Base-by-base conservation (phyloP, 30 jellyfish, hydroid and myxozoan genomes). In the Sanderia malayensis region DNA sequence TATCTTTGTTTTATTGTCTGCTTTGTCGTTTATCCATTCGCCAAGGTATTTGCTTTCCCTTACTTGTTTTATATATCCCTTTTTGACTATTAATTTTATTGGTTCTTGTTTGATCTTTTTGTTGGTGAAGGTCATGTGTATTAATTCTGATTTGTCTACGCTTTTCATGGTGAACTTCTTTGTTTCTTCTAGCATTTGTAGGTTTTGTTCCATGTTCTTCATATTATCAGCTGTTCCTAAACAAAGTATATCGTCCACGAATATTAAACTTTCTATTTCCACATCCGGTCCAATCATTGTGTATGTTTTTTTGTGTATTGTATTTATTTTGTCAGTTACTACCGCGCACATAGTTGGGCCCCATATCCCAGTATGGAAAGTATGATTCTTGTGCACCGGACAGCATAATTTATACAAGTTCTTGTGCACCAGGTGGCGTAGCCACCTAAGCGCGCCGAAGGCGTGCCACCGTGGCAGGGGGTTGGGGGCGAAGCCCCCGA, bases 331-430 rank as follows among this genome's bases (percentile, higher is more conserved):
- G 24, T 49, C 64, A 9, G 64, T 49, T 18, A 49, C 64, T 4
- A 49, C 64, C 64, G 24, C 64, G 64, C 64, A 15, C 64, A 49
- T 49, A 11, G 64, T 49, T 18, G 64, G 64, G 2, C 64, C 64
- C 24, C 25, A 49, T 49, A 49, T 49, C n/a, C n/a, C n/a, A n/a
- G n/a, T n/a, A n/a, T n/a, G n/a, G n/a, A n/a, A n/a, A n/a, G n/a
- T n/a, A n/a, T n/a, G n/a, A n/a, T n/a, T n/a, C n/a, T n/a, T n/a
- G n/a, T n/a, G n/a, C n/a, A n/a, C n/a, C n/a, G n/a, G n/a, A n/a
- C n/a, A n/a, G n/a, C n/a, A n/a, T n/a, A n/a, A n/a, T n/a, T n/a
- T n/a, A n/a, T n/a, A n/a, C n/a, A n/a, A n/a, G n/a, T n/a, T n/a
- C n/a, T n/a, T n/a, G n/a, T n/a, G n/a, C n/a, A n/a, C n/a, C n/a